Evolutionary conservation across 1,140 invertebrate genomes (phyloP), one percentile per base, ranked within the genome.

Genomic region (Atta cephalotes): DNA sequence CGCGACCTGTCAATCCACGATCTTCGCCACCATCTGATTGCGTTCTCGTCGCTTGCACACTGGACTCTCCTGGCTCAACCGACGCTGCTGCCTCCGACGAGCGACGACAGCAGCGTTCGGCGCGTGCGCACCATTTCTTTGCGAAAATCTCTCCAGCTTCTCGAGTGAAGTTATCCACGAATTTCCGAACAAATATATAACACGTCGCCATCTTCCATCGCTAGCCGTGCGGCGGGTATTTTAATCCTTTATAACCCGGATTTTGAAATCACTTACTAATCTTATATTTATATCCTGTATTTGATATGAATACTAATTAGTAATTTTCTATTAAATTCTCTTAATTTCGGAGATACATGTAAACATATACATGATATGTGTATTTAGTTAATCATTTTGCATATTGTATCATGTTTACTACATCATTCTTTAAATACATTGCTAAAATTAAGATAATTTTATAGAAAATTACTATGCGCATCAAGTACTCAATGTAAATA

Each of bases 1-100:
- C 87, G 80, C 88, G 68, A 89, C 76, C 90, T 91, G 90, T 91
- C 90, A 91, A 91, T 86, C 88, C 77, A 80, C 90, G 77, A 87
- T 89, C 90, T 89, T 91, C 81, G 85, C 85, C 79, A 89, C 68
- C 90, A 91, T 89, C 90, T 91, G 90, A 91, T 89, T 82, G 81
- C 81, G 79, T 65, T 77, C 72, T 85, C 58, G 72, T 87, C 80
- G 77, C 88, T 89, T 70, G 45, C 62, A 77, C 71, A 90, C 88
- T 92, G 88, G 79, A 87, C 87, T 91, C 85, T 84, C 72, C 74
- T 81, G 84, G 66, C 62, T 65, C 25, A 84, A 53, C 51, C 82
- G 70, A 72, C 45, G 58, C 86, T 81, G 81, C 87, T 89, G 62
- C 88, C 84, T 89, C 88, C 79, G 82, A 81, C 70, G 80, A 84